A percentile compares a stretch with the other conserved stretches of the same genome.
phyloP scores from a whole-genome alignment of 1,140 invertebrate species.

The Amphibalanus amphitrite region DNA sequence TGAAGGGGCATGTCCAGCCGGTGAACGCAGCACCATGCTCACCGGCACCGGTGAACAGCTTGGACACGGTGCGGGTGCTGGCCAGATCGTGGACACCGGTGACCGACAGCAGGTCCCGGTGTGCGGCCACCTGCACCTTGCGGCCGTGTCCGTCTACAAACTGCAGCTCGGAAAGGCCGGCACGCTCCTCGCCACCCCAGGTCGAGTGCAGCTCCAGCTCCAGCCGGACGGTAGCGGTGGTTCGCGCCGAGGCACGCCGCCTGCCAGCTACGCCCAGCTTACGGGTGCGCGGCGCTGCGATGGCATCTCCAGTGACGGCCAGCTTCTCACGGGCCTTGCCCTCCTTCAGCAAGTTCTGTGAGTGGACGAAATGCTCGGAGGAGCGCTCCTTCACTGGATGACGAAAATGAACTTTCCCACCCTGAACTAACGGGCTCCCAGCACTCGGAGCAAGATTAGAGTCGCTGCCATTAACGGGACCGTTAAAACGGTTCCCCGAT shows the following conservation, averaged over 20 bases:
- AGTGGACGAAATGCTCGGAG: not conserved
- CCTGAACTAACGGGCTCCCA: not conserved
- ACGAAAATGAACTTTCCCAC: not conserved
- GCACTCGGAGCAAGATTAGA: not conserved
- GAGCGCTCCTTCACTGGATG: too few species aligned
- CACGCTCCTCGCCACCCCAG: not conserved
- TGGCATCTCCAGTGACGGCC: not conserved
- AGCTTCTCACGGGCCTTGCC: not conserved
- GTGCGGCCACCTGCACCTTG: not conserved
- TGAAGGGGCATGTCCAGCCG: not conserved
- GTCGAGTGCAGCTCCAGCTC: not conserved
- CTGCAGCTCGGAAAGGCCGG: not conserved
- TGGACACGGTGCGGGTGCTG: not conserved
- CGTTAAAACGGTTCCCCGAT: not conserved
- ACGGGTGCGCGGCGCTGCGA: too few species aligned
- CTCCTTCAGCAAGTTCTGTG: not conserved
- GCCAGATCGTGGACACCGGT: not conserved
- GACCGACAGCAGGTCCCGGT: not conserved
- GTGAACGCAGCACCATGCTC: not conserved
- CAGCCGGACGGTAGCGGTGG: not conserved
- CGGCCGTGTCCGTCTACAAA: not conserved
- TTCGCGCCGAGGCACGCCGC: not conserved
- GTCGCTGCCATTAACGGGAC: not conserved
- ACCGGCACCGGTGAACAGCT: not conserved
- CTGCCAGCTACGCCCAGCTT: not conserved